Evolutionary conservation across 2,888 invertebrate genomes (phyloP), one percentile per base, ranked within the genome.

Genomic region (Argyresthia albistria): DNA sequence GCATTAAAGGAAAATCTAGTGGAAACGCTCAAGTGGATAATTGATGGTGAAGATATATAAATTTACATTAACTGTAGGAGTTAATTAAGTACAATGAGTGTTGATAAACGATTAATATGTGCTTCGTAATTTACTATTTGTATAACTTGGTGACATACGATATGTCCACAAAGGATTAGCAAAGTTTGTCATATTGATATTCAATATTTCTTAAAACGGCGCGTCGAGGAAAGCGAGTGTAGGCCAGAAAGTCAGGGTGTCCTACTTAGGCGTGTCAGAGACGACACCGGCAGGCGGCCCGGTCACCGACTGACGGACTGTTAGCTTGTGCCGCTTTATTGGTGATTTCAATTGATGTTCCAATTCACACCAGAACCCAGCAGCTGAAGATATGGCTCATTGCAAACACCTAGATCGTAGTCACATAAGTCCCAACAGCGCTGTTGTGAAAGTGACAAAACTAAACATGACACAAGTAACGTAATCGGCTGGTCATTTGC

Each of bases 221-320:
- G 57, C 54, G 57, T 51, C 55, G 63, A 69, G 65, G 68, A 73
- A 67, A 68, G 60, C 62, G 64, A 69, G 71, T 77, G 76, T 79
- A 76, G 78, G 76, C 79, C 78, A 79, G 69, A 77, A 69, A 75
- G 73, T 73, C 70, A 76, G 75, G 25, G 67, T 74, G 84, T 70
- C 73, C 84, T 68, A 84, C 81, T 83, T 86, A 74, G 67, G 71
- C 64, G 25, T 25, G 25, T 25, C 25, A 65, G 66, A 67, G 69
- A 73, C 71, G 71, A 73, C 76, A 70, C 66, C 73, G 72, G 65
- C 72, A 66, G 68, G 69, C 67, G 73, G 73, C 70, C 66, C 73
- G 72, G 65, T 72, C 67, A 69, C 69, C 67, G 73, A 73, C 70
- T 70, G 65, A 67, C 66, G 66, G 63, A 76, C 78, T 73, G 79